These are phyloP conservation scores for Agrilus mali DNA, from an alignment of 2,888 invertebrate species.

Conservation along the genomic window DNA sequence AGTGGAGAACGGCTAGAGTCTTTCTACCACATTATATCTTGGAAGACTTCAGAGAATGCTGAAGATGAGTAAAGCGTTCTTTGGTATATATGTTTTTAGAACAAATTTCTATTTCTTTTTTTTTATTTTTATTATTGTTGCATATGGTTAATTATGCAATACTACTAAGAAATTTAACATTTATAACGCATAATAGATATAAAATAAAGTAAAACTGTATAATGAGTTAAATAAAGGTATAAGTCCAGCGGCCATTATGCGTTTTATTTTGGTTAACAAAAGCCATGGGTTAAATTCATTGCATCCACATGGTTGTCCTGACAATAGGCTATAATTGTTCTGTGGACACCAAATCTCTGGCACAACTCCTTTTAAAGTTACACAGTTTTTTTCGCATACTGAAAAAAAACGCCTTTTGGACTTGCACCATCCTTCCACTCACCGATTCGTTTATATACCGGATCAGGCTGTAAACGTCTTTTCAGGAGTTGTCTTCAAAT, in stretches of 20 bases:
- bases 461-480: too few species aligned
- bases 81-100: too few species aligned
- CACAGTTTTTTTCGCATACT: slow-evolving; percentile 3
- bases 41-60: slow-evolving; percentile 1
- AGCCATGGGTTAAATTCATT: not conserved
- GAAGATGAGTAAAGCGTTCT: not conserved
- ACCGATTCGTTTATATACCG: too few species aligned
- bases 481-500: too few species aligned
- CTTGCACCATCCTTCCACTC: slow-evolving; percentile 5
- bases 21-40: slow-evolving; percentile 5
- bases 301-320: not conserved
- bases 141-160: too few species aligned
- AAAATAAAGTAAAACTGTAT: too few species aligned
- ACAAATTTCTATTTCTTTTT: too few species aligned
- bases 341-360: not conserved
- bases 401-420: slow-evolving; percentile 6
- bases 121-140: too few species aligned
- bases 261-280: not conserved
- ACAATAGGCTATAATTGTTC: slow-evolving; percentile 1
- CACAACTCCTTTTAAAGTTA: slow-evolving; percentile 1
- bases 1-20: slow-evolving; percentile 10
- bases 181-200: too few species aligned
- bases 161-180: too few species aligned
- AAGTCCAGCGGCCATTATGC: too few species aligned
- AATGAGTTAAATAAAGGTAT: too few species aligned